These are phyloP conservation scores for Cylindroiulus punctatus DNA, from an alignment of 2,888 invertebrate species.

Conservation along the genomic window DNA sequence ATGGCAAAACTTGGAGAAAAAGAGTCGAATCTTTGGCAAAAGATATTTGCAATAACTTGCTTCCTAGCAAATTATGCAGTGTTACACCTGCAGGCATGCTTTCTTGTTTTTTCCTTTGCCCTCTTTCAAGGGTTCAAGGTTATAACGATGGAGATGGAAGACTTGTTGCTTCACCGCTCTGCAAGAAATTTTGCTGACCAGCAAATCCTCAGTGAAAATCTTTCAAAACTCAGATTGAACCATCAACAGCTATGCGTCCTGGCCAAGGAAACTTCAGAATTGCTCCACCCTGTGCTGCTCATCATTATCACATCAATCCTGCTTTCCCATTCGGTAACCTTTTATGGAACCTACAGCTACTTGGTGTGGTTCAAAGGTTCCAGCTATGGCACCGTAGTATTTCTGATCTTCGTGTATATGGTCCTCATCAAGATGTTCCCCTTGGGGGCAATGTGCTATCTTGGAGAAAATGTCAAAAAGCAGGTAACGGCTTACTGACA, in stretches of 20 bases:
- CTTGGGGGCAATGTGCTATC: not conserved
- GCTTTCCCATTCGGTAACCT: not conserved
- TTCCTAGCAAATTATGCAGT: not conserved
- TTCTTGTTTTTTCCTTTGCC: not conserved
- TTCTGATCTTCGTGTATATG: not conserved
- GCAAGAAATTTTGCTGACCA: not conserved
- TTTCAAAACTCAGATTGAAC: not conserved
- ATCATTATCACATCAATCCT: not conserved
- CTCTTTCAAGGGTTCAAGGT: not conserved
- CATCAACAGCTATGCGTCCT: conserved; percentile 22
- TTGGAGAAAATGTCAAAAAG: not conserved
- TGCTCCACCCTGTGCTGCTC: conserved; percentile 27
- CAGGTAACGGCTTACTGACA: not conserved
- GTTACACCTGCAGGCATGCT: not conserved
- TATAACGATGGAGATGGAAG: not conserved
- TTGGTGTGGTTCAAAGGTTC: not conserved
- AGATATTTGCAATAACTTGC: not conserved
- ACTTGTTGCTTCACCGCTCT: not conserved
- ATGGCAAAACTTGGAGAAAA: not conserved
- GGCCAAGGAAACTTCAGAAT: not conserved
- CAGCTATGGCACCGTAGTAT: not conserved
- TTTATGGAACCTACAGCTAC: not conserved
- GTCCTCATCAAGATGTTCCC: not conserved
- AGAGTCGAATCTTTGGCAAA: not conserved
- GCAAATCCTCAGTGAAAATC: not conserved